A percentile compares a stretch with the other conserved stretches of the same genome.
Conservation (phyloP, 2,888 invertebrate species). For the Ommatoiulus sabulosus region DNA sequence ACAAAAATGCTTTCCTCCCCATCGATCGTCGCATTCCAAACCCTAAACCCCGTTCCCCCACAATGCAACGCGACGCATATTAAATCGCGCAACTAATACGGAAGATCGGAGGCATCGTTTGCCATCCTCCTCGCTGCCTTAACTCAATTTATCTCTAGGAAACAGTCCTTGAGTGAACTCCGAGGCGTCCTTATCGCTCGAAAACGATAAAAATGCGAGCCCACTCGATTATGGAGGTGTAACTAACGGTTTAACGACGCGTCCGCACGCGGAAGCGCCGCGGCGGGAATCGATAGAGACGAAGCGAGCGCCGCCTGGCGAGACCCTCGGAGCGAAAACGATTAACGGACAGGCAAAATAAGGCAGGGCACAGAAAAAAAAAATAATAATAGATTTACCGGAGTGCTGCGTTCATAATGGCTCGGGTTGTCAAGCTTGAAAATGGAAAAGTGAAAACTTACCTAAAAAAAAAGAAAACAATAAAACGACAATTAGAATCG, state of each 20-base stretch:
- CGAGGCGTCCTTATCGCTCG: slow-evolving; percentile 38
- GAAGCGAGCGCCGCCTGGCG: neutral
- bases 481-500: neutral
- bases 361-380: neutral
- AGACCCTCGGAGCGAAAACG: neutral
- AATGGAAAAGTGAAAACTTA: slow-evolving; percentile 48
- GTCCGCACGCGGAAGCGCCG: neutral
- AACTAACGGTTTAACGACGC: slow-evolving; percentile 6
- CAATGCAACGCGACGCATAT: neutral
- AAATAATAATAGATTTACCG: slow-evolving; percentile 22
- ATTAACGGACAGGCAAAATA: neutral
- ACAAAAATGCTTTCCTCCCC: neutral
- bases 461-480: neutral
- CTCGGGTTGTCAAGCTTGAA: slow-evolving; percentile 47
- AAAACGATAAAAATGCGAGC: slow-evolving; percentile 39
- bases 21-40: neutral
- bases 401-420: slow-evolving; percentile 46
- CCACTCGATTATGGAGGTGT: slow-evolving; percentile 17
- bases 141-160: slow-evolving; percentile 47
- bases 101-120: slow-evolving; percentile 14
- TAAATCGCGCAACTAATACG: slow-evolving; percentile 14
- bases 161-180: slow-evolving; percentile 45
- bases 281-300: neutral
- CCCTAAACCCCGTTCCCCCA: neutral
- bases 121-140: slow-evolving; percentile 14